Conservation (phyloP, 2,888 invertebrate genomes). For the Macropis europaea region DNA sequence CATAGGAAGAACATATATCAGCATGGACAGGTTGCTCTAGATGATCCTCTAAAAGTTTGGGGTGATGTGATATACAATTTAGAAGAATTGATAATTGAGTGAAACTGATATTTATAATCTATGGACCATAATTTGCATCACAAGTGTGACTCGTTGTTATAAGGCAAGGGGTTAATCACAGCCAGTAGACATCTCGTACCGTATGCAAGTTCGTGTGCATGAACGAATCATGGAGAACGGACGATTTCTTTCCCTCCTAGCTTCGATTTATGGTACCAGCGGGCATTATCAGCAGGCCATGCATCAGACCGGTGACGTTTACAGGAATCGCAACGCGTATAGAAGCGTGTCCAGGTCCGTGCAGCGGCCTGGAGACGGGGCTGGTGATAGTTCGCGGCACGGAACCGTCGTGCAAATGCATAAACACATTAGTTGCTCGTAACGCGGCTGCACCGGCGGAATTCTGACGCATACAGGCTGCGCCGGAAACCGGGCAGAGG, state of each 20-base stretch:
- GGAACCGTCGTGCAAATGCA: constrained; percentile 68
- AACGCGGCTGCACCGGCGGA: constrained; percentile 25
- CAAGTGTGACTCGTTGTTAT: no score
- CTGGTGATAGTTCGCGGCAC: constrained; percentile 39
- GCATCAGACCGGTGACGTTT: neutral
- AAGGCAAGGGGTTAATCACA: no score
- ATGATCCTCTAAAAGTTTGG: no score
- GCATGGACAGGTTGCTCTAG: no score
- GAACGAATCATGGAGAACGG: no score
- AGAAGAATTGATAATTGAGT: no score
- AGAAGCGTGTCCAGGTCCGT: neutral
- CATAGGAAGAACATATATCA: no score
- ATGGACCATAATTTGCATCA: no score
- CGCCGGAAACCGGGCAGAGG: constrained; percentile 27
- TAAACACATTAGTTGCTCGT: constrained; percentile 71
- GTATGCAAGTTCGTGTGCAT: no score
- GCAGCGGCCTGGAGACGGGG: neutral
- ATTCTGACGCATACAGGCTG: constrained; percentile 41
- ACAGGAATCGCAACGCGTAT: neutral
- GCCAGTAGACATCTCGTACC: no score
- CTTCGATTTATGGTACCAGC: neutral
- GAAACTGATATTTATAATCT: no score
- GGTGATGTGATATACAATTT: no score
- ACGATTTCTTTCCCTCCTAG: neutral
- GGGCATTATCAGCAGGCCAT: neutral